Base-by-base conservation (phyloP, 2,888 invertebrate genomes). In the Drosophila incognita region DNA sequence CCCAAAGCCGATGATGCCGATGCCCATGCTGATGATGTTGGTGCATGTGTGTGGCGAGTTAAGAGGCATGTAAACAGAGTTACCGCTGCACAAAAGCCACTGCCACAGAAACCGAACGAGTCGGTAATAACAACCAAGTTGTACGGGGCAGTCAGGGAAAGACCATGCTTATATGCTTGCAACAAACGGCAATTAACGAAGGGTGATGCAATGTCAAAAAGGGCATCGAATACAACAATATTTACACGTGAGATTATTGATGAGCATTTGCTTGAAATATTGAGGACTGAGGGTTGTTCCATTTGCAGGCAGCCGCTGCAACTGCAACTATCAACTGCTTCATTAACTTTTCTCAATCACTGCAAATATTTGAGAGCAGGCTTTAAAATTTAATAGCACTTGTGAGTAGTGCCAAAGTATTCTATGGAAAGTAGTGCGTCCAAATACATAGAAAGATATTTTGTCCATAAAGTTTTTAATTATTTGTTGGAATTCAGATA, bases 151-250 rank as follows among this genome's bases (percentile, higher is more conserved):
- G 51, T 18, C 6, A 6, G 38, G 38, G 38, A 61, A 49, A 46
- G 56, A 38, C 63, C 40, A 53, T 48, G 73, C 48, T 72, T 75
- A 58, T 75, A 65, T 70, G 69, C 66, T 46, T 21, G 76, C 81
- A 83, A 90, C 90, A 90, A 85, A 81, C 70, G 89, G 73, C 90
- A 90, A 86, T 85, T 90, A 90, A 86, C 86, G 58, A 56, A 60
- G 74, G 69, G 65, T 69, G 69, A 67, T 68, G 68, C 73, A 75
- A 66, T 81, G 74, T 68, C 66, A 70, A 73, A 83, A 48, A 70
- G 68, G 66, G 65, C 54, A 59, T 11, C 42, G 40, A 49, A 66
- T 38, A 61, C 59, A 66, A 61, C 53, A 58, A 61, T 89, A 82
- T 76, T 87, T 87, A 82, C 85, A 87, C 83, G 69, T 63, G 59